These are phyloP conservation scores for Panopea generosa DNA, from an alignment of 2,888 invertebrate species.

Conservation along the genomic window DNA sequence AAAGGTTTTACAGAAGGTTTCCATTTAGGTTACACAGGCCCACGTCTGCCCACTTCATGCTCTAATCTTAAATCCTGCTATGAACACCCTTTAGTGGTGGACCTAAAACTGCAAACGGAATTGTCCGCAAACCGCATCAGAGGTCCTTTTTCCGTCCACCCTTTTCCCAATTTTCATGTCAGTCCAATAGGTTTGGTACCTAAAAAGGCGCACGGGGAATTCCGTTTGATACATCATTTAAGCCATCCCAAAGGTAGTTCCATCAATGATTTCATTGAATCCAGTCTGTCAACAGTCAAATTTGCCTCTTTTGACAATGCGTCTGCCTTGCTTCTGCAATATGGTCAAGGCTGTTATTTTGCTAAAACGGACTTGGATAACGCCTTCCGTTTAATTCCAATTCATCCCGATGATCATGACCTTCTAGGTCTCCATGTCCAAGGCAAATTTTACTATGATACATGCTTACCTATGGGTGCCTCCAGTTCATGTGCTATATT, in stretches of 20 bases:
- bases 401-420: slow-evolving; percentile 38
- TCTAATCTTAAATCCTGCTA: slow-evolving; percentile 23
- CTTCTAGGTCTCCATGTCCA: slow-evolving; percentile 29
- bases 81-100: slow-evolving; percentile 5
- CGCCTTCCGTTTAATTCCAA: slow-evolving; percentile 28
- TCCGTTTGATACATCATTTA: slow-evolving; percentile 50
- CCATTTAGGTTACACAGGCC: slow-evolving; percentile 16
- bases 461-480: slow-evolving; percentile 32
- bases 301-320: slow-evolving; percentile 47
- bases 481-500: slow-evolving; percentile 35
- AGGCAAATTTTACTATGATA: slow-evolving; percentile 33
- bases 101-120: slow-evolving; percentile 12
- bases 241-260: slow-evolving; percentile 32
- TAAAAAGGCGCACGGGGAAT: slow-evolving; percentile 37
- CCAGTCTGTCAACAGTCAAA: slow-evolving; percentile 11
- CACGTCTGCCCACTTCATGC: not conserved
- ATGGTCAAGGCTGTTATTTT: slow-evolving; percentile 16
- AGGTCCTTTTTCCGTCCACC: slow-evolving; percentile 17
- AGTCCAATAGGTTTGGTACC: slow-evolving; percentile 47
- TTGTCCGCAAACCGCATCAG: slow-evolving; percentile 1
- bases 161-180: slow-evolving; percentile 18
- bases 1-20: slow-evolving; percentile 19
- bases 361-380: slow-evolving; percentile 42
- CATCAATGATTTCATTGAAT: slow-evolving; percentile 44
- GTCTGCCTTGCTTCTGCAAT: not conserved